These are phyloP conservation scores for Geotrupes spiniger DNA, from an alignment of 2,888 invertebrate genomes.

Conservation along the genomic window DNA sequence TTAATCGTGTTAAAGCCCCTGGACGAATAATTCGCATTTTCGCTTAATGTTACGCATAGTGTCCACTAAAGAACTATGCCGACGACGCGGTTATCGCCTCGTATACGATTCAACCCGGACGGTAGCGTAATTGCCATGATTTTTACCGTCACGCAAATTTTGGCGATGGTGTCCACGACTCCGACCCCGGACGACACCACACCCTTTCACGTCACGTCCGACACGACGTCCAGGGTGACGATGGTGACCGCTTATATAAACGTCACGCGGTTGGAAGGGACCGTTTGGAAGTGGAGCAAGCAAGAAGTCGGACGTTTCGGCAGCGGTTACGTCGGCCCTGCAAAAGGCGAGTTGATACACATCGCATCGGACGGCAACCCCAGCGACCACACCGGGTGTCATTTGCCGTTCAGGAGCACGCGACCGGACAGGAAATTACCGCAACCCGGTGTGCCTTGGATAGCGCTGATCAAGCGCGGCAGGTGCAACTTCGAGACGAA, in stretches of 20 bases:
- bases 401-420: slow-evolving; percentile 56
- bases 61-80: no score
- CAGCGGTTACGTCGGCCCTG: slow-evolving; percentile 64
- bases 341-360: slow-evolving; percentile 69
- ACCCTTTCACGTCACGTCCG: slow-evolving; percentile 39
- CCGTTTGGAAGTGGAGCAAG: slow-evolving; percentile 32
- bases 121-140: no score
- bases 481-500: slow-evolving; percentile 80
- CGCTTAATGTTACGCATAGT: no score
- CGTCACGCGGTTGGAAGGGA: slow-evolving; percentile 57
- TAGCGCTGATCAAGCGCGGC: slow-evolving; percentile 77
- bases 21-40: no score
- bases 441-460: slow-evolving; percentile 64
- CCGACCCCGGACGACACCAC: slow-evolving; percentile 40
- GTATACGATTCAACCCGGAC: no score
- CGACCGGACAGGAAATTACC: slow-evolving; percentile 50
- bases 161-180: slow-evolving; percentile 19
- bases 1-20: no score
- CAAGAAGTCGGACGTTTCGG: slow-evolving; percentile 58
- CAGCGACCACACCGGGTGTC: slow-evolving; percentile 65
- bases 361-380: slow-evolving; percentile 56
- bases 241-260: slow-evolving; percentile 64
- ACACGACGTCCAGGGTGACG: slow-evolving; percentile 47
- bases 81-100: no score
- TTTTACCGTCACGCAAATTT: slow-evolving; percentile 1